Evolutionary conservation across 2,797 vertebrate species (phyloP), one percentile per base, ranked within the genome.

Genomic region (Muscicapa comitata): DNA sequence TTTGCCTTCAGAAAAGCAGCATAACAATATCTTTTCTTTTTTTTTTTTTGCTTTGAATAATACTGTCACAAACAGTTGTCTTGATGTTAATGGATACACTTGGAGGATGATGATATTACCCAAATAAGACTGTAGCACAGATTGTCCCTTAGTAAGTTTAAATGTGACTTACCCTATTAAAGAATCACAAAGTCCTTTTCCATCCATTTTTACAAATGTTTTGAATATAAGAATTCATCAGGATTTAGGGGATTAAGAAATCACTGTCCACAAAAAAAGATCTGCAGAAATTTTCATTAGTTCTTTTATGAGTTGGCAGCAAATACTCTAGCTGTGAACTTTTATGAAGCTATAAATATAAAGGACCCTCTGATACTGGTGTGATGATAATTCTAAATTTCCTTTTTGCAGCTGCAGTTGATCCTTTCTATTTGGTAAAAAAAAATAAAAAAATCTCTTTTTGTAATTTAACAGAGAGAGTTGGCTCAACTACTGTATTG

Each of bases 371-470:
- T 98, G 97, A 98, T 98, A 97, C 83, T 91, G 88, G 93, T 96
- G 96, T 93, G 97, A 98, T 97, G 97, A 98, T 98, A 98, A 98
- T 98, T 97, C 97, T 97, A 97, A 98, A 98, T 98, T 98, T 98
- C 97, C 97, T 98, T 96, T 98, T 97, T 96, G 97, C 97, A 98
- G 97, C 97, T 98, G 96, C 92, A 97, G 93, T 97, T 98, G 97
- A 98, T 98, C 97, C 96, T 93, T 57, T 94, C 90, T 91, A 96
- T 98, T 98, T 97, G 92, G 93, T 96, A 12, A 83, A 80, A 90
- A 84, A 86, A 50, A 86, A 45, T 23, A 43, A 43, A 43, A 53
- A 63, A 35, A 35, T 35, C 35, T 83, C 72, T 97, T 89, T 96
- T 94, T 96, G 92, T 93, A 93, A 96, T 94, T 96, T 96, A 97